These are phyloP conservation scores for Meloidogyne chitwoodi DNA, from an alignment of 1,140 invertebrate genomes.

Conservation along the genomic window DNA sequence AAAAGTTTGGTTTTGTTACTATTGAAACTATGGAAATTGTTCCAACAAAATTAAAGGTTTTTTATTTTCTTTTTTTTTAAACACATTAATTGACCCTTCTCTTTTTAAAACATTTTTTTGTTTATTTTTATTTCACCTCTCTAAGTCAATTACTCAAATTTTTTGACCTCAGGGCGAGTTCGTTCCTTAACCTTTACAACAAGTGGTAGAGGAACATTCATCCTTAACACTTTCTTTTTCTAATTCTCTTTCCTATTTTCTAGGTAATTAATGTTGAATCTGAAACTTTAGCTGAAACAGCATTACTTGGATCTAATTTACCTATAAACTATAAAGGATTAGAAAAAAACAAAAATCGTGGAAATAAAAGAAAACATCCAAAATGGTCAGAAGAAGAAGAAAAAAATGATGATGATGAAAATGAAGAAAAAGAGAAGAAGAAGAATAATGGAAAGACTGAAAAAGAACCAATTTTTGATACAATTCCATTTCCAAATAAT, in stretches of 20 bases:
- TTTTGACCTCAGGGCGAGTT: too few species aligned
- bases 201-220: too few species aligned
- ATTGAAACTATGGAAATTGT: constrained; percentile 56
- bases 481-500: constrained; percentile 39
- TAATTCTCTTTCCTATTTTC: too few species aligned
- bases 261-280: constrained; percentile 14
- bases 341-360: constrained; percentile 1
- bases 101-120: too few species aligned
- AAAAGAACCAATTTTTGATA: not conserved
- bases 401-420: not conserved
- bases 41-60: constrained; percentile 46
- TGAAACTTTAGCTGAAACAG: constrained; percentile 19
- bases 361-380: not conserved
- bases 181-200: too few species aligned
- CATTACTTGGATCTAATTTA: constrained; percentile 10
- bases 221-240: too few species aligned
- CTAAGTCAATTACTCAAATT: too few species aligned
- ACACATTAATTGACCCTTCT: too few species aligned
- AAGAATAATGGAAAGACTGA: too few species aligned
- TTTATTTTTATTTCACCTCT: too few species aligned
- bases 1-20: constrained; percentile 40
- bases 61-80: too few species aligned
- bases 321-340: not conserved
- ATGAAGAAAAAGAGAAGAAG: not conserved
- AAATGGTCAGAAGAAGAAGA: not conserved